Percentiles rank a stretch among this genome's conserved stretches.
phyloP scores from a whole-genome alignment of 64 coral and sea anemone species.

The Hydrozoanthus tunicans region DNA sequence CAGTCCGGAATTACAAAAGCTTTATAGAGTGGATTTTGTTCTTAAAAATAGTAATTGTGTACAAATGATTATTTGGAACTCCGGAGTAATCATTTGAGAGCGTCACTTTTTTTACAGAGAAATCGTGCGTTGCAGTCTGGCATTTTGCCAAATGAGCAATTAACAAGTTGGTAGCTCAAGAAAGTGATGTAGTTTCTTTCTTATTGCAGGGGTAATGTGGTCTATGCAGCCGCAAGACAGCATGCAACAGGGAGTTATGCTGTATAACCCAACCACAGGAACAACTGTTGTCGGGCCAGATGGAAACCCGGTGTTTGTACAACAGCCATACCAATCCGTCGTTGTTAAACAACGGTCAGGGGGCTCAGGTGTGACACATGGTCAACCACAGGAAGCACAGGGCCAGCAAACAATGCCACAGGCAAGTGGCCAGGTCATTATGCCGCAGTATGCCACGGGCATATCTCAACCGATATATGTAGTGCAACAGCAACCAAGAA shows the following conservation, averaged over 20 bases:
- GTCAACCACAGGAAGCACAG: constrained; percentile 55
- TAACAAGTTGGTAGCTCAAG: too few relatives aligned
- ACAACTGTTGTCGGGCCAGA: constrained; percentile 72
- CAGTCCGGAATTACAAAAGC: too few relatives aligned
- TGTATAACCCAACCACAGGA: constrained; percentile 79
- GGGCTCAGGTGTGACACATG: constrained; percentile 43
- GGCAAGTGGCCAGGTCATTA: constrained; percentile 66
- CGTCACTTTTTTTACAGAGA: too few relatives aligned
- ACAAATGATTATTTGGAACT: too few relatives aligned
- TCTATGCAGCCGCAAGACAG: constrained; percentile 64
- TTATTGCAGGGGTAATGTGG: constrained; percentile 65
- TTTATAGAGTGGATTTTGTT: too few relatives aligned
- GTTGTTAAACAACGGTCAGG: constrained; percentile 72
- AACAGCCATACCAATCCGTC: constrained; percentile 76
- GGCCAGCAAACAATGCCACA: constrained; percentile 61
- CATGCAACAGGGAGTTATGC: constrained; percentile 77
- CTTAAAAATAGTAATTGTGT: too few relatives aligned
- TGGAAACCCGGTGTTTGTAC: constrained; percentile 75
- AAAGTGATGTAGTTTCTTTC: background rate
- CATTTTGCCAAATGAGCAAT: too few relatives aligned
- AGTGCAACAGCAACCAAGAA: constrained; percentile 60
- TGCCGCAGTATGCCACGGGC: constrained; percentile 80
- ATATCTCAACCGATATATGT: constrained; percentile 81
- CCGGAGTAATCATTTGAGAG: too few relatives aligned
- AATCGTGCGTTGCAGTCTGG: too few relatives aligned